phyloP scores from a whole-genome alignment of 1,140 invertebrate genomes.

The Brachionus calyciflorus region DNA sequence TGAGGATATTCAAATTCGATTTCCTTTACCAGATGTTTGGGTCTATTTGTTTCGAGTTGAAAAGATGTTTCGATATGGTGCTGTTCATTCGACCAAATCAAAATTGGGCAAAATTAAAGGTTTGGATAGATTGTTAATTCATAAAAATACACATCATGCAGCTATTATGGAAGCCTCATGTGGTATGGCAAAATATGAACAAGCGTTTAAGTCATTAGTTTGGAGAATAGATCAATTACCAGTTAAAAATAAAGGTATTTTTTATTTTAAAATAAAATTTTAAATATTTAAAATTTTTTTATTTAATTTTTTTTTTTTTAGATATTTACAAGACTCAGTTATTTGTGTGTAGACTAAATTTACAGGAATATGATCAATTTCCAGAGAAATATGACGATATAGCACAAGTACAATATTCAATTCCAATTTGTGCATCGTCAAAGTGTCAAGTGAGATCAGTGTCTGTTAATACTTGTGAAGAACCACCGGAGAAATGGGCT shows the following conservation, averaged over 20 bases:
- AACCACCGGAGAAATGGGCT: slow-evolving; percentile 97
- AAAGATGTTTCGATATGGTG: slow-evolving; percentile 97
- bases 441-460: slow-evolving; percentile 70
- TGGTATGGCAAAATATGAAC: slow-evolving; percentile 97
- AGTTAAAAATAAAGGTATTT: slow-evolving; percentile 80
- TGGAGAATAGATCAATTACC: slow-evolving; percentile 94
- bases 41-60: slow-evolving; percentile 96
- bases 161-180: slow-evolving; percentile 95
- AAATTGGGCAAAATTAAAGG: slow-evolving; percentile 72
- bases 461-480: slow-evolving; percentile 77
- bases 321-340: slow-evolving; percentile 93
- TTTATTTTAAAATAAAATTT: slow-evolving; percentile 34
- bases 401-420: slow-evolving; percentile 92
- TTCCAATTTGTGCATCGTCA: slow-evolving; percentile 67
- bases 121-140: slow-evolving; percentile 84
- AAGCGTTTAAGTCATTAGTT: slow-evolving; percentile 91
- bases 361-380: slow-evolving; percentile 94
- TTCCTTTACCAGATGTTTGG: slow-evolving; percentile 98
- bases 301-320: slow-evolving; percentile 55
- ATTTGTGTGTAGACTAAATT: slow-evolving; percentile 82
- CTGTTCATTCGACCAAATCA: slow-evolving; percentile 89
- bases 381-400: slow-evolving; percentile 83
- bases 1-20: slow-evolving; percentile 91
- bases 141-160: slow-evolving; percentile 71
- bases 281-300: slow-evolving; percentile 55